A percentile compares a stretch with the other conserved stretches of the same genome.
Evolutionary conservation across 2,797 vertebrate genomes (phyloP).

Genomic region (Eidolon dupreanum): DNA sequence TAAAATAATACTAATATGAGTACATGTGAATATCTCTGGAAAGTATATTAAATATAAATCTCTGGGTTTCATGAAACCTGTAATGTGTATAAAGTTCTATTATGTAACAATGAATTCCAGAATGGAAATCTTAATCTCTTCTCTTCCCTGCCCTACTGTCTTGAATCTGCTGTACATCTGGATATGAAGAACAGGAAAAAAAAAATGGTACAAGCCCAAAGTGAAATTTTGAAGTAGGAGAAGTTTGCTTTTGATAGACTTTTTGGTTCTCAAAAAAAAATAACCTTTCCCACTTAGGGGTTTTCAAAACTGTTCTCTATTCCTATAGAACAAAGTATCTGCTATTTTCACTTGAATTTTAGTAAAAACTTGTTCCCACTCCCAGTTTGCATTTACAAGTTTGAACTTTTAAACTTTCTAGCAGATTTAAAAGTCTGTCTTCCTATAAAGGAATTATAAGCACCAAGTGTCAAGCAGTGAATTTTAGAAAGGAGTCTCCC

Average conservation of each 20-base stretch:
- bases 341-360: neutral
- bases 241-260: neutral
- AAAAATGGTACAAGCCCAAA: neutral
- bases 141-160: neutral
- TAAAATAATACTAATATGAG: neutral
- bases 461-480: neutral
- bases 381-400: neutral
- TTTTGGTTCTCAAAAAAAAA: neutral
- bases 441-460: neutral
- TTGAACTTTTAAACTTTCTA: neutral
- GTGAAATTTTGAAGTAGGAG: neutral
- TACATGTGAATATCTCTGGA: neutral
- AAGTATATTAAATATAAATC: neutral
- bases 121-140: neutral
- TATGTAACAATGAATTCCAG: neutral
- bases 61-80: neutral
- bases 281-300: neutral
- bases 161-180: neutral
- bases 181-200: neutral
- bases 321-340: neutral
- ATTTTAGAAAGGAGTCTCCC: neutral
- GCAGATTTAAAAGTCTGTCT: neutral
- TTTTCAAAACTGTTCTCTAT: neutral
- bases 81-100: neutral
- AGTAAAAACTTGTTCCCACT: neutral